A percentile compares a stretch with the other conserved stretches of the same genome.
Evolutionary conservation across 2,113 vertebrate species (phyloP).

Genomic region (Tautogolabrus adspersus): DNA sequence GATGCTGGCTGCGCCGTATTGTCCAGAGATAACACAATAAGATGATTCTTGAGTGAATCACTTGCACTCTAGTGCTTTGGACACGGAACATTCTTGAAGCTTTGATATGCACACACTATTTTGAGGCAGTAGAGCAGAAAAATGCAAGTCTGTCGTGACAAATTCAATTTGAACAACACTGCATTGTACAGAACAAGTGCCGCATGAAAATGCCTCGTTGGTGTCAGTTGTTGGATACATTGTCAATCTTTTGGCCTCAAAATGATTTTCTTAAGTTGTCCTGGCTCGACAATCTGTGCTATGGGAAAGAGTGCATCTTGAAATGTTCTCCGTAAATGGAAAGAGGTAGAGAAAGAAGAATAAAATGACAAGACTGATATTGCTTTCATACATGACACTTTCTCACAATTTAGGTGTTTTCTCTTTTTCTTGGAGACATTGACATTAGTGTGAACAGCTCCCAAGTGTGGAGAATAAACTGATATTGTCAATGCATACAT

Average conservation of each 20-base stretch:
- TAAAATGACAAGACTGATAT: neutral
- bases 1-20: conserved; percentile 46
- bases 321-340: neutral
- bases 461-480: neutral
- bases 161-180: conserved; percentile 37
- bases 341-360: neutral
- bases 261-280: neutral
- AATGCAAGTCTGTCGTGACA: conserved; percentile 45
- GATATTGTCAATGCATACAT: neutral
- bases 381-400: neutral
- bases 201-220: conserved; percentile 22
- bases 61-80: conserved; percentile 42
- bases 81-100: conserved; percentile 30
- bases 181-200: conserved; percentile 4
- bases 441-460: neutral
- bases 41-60: conserved; percentile 57
- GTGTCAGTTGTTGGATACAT: conserved; percentile 20
- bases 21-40: conserved; percentile 60
- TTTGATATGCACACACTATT: conserved; percentile 39
- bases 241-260: conserved; percentile 6
- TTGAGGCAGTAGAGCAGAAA: conserved; percentile 36
- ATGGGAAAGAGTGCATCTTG: neutral
- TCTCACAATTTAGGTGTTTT: neutral
- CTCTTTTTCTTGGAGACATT: neutral
- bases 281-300: neutral